Conservation (phyloP, 2,888 invertebrate species). For the Auanema freiburgensis region DNA sequence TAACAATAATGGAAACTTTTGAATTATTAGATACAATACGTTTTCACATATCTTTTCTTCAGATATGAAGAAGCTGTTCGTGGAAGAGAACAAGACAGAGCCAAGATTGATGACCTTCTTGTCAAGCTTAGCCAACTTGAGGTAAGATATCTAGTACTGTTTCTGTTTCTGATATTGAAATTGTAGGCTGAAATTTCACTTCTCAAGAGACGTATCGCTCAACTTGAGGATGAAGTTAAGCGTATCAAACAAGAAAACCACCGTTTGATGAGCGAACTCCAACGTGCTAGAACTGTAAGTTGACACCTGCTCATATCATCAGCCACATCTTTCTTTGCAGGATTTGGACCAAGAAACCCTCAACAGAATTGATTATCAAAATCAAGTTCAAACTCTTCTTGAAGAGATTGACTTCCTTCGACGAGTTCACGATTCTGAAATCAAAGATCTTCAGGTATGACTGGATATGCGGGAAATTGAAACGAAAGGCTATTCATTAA, state of each 20-base stretch:
- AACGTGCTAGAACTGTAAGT: slow-evolving; percentile 59
- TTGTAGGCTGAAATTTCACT: slow-evolving; percentile 67
- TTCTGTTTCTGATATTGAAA: slow-evolving; percentile 50
- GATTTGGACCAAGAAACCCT: slow-evolving; percentile 69
- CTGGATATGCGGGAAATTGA: neutral
- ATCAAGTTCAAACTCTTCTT: slow-evolving; percentile 67
- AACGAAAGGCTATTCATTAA: neutral
- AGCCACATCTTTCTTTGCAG: slow-evolving; percentile 50
- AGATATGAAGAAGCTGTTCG: slow-evolving; percentile 61
- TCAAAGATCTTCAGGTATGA: slow-evolving; percentile 28
- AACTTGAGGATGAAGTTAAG: slow-evolving; percentile 59
- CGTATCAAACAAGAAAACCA: slow-evolving; percentile 65
- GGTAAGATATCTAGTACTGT: slow-evolving; percentile 50
- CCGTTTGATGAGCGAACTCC: slow-evolving; percentile 61
- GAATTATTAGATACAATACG: too few relatives aligned
- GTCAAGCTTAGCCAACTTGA: slow-evolving; percentile 66
- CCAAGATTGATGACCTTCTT: slow-evolving; percentile 67
- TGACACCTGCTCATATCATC: slow-evolving; percentile 56
- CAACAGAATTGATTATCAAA: slow-evolving; percentile 68
- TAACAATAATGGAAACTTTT: too few relatives aligned
- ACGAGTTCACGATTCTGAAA: slow-evolving; percentile 68
- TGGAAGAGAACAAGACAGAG: slow-evolving; percentile 60
- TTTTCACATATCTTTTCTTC: slow-evolving; percentile 7
- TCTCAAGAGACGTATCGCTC: slow-evolving; percentile 48
- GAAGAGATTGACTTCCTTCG: slow-evolving; percentile 69